Evolutionary conservation across 1,140 invertebrate genomes (phyloP), one percentile per base, ranked within the genome.

Genomic region (Drosophila varians): DNA sequence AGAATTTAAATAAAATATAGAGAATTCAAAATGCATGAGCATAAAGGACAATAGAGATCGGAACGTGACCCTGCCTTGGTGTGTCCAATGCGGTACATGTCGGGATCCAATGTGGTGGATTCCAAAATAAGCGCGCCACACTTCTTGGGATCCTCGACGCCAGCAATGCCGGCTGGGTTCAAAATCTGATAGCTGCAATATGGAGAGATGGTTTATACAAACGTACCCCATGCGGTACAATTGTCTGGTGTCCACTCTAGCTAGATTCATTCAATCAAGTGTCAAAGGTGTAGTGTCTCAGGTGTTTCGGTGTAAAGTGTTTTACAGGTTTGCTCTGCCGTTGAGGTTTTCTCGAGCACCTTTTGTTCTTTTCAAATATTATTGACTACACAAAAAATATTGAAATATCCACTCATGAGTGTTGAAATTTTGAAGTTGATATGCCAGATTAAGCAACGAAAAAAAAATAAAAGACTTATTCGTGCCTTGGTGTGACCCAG

Each of bases 51-150:
- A 52, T 48, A 42, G n/a, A 14, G 31, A 56, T 65, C 16, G 69
- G 74, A 83, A 83, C 70, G 55, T 43, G 55, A 65, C 49, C 57
- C 96, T 96, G 96, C 98, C 96, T 99, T 99, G 66, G 98, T 99
- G 92, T 98, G 96, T 93, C 98, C 98, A 91, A 99, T 96, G 93
- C 97, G 95, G 94, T 98, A 99, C 91, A 95, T 96, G 92, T 99
- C 97, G 66, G 95, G 94, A 93, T 98, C 97, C 89, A 99, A 94
- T 92, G 93, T 91, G 92, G 96, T 93, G 78, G 96, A 94, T 89
- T 96, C 95, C 82, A 99, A 93, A 93, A 96, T 96, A 92, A 95
- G 95, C 77, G 93, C 92, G 71, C 96, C 95, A 62, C 94, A 93
- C 89, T 94, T 94, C 93, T 97, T 97, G 42, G 95, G 94, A 83